Base-by-base conservation (phyloP, 2,113 vertebrate species). In the Corynorhinus townsendii region DNA sequence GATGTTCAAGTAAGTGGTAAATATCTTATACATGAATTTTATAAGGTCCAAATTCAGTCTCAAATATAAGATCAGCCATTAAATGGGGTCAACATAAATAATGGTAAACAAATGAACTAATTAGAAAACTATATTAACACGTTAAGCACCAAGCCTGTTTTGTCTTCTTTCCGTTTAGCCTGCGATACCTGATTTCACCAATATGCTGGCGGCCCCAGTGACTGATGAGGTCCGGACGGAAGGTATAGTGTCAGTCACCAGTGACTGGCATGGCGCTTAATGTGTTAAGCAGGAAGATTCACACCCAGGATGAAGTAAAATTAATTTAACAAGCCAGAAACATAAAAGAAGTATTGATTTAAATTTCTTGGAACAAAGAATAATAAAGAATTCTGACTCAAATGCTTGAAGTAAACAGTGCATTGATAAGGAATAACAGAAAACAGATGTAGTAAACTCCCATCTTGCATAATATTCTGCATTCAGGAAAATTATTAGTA, bases 301-400 rank as follows among this genome's bases (percentile, higher is more conserved):
- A 85, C 22, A 66, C 24, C 20, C n/a, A 89, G 35, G 54, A 82
- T 77, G 43, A 91, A 91, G n/a, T 40, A 93, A 94, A 71, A 75
- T 82, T 87, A 90, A 89, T 52, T 28, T 69, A 71, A 82, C 85
- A 83, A 88, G 52, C 19, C 43, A 93, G 35, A 79, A 86, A 93
- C 62, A 76, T 62, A 40, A 82, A 77, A 24, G 93, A 95, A 71
- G 17, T 4, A 75, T 22, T 95, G 62, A 89, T 81, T 45, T 62
- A 72, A 77, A 89, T 77, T 77, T 96, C 79, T 75, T 77, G 22
- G 45, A 80, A 81, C 62, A 82, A 66, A 54, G 43, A 81, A 79
- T 69, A 75, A 40, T 54, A 62, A 81, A 82, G 54, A 89, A 56
- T 45, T 91, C 83, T 81, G 35, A 95, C 45, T 80, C 47, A 28